A percentile compares a stretch with the other conserved stretches of the same genome.
These are phyloP conservation scores for Poeciliopsis paucimaculata DNA, from an alignment of 2,797 vertebrate species.

Conservation along the genomic window DNA sequence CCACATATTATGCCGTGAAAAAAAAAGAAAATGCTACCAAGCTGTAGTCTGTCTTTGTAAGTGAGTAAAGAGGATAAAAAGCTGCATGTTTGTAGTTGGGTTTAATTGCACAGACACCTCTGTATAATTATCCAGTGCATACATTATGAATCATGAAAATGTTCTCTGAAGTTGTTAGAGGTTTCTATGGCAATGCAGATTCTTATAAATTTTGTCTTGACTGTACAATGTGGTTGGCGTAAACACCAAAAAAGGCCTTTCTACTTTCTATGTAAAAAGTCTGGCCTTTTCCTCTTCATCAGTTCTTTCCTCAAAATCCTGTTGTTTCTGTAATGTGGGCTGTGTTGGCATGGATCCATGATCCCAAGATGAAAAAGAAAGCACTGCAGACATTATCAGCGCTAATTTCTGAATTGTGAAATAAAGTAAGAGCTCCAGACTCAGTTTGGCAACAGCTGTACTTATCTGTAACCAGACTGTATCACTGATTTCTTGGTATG, in stretches of 20 bases:
- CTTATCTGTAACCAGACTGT: conserved; percentile 1
- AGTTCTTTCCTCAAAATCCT: neutral
- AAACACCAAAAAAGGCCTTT: neutral
- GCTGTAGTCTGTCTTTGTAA: neutral
- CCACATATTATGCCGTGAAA: neutral
- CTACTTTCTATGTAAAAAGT: neutral
- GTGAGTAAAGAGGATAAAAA: neutral
- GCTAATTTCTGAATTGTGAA: neutral
- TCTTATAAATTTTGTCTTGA: neutral
- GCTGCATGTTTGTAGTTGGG: neutral
- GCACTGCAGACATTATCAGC: neutral
- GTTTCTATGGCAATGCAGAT: neutral
- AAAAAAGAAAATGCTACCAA: neutral
- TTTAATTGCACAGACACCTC: neutral
- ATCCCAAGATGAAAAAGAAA: neutral
- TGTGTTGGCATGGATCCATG: neutral
- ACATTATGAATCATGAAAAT: neutral
- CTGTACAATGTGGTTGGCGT: neutral
- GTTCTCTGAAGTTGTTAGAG: too few species aligned
- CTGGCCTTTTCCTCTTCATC: neutral
- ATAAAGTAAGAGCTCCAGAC: neutral
- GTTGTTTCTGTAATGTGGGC: neutral
- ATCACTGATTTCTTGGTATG: conserved; percentile 1
- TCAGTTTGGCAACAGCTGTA: conserved; percentile 23
- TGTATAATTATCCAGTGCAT: neutral